phyloP scores from a whole-genome alignment of 92 coral and sea anemone genomes.

The Epizoanthus illoricatus region DNA sequence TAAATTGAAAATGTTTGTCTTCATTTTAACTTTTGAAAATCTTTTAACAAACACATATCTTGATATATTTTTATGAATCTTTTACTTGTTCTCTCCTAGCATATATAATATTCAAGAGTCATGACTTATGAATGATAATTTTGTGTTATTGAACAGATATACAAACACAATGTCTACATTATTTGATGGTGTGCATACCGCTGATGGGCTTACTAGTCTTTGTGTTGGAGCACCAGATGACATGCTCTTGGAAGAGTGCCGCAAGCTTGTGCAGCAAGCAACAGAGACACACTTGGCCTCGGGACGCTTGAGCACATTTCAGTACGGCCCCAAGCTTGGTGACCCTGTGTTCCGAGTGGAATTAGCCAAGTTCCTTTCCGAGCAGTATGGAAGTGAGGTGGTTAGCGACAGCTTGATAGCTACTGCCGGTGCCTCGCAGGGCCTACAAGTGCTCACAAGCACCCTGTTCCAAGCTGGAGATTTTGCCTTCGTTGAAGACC shows the following conservation, averaged over 20 bases:
- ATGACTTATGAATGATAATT: too few species aligned
- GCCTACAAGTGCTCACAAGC: conserved; percentile 47
- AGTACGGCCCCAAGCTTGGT: conserved; percentile 85
- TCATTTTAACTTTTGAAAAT: too few species aligned
- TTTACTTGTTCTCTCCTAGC: too few species aligned
- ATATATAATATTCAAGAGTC: not conserved
- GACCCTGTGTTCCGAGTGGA: conserved; percentile 54
- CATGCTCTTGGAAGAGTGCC: conserved; percentile 51
- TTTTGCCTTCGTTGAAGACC: conserved; percentile 86
- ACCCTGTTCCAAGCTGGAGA: conserved; percentile 70
- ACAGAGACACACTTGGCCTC: conserved; percentile 49
- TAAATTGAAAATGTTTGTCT: too few species aligned
- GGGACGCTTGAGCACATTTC: conserved; percentile 57
- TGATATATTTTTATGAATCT: too few species aligned
- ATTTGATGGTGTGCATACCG: conserved; percentile 45
- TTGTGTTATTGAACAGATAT: not conserved
- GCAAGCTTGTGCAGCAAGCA: conserved; percentile 59
- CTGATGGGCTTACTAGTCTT: conserved; percentile 34
- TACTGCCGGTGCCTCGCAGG: conserved; percentile 88
- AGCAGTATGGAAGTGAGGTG: conserved; percentile 63
- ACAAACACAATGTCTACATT: conserved; percentile 47
- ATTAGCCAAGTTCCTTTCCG: conserved; percentile 77
- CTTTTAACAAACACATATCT: too few species aligned
- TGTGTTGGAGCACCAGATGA: conserved; percentile 72
- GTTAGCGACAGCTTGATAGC: conserved; percentile 60